Evolutionary conservation across 2,888 invertebrate genomes (phyloP).

Genomic region (Orthosia gothica): DNA sequence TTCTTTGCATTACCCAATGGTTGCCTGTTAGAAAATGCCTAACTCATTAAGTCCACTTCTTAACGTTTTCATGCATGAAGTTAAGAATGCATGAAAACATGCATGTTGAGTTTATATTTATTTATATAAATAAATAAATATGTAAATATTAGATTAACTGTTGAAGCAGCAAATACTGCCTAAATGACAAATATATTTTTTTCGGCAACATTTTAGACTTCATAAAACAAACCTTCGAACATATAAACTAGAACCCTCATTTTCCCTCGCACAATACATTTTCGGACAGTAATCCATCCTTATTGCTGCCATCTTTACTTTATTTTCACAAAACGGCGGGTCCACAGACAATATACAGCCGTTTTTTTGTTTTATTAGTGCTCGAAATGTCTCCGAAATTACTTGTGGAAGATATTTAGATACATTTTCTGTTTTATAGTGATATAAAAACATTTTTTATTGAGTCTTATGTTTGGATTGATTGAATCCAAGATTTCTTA

Average conservation of each 20-base stretch:
- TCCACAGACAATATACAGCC: neutral
- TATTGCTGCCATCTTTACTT: conserved; percentile 39
- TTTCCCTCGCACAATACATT: conserved; percentile 13
- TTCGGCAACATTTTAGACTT: no score
- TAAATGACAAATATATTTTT: neutral
- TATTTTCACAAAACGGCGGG: conserved; percentile 39
- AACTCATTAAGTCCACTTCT: no score
- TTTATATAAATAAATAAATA: no score
- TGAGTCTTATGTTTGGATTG: conserved; percentile 1
- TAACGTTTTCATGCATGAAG: no score
- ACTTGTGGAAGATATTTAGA: neutral
- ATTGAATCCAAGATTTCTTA: neutral
- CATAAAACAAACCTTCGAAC: conserved; percentile 5
- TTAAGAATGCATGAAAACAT: no score
- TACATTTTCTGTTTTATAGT: conserved; percentile 10
- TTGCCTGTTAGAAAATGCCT: no score
- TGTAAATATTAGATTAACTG: neutral
- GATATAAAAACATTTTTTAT: neutral
- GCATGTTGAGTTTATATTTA: no score
- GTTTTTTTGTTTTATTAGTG: conserved; percentile 36
- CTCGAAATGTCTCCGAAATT: conserved; percentile 5
- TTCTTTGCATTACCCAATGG: no score
- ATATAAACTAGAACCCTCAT: conserved; percentile 8
- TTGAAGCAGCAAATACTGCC: neutral
- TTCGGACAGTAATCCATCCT: conserved; percentile 24